Conservation (phyloP, 2,888 invertebrate genomes). For the Pandemis cinnamomeana region DNA sequence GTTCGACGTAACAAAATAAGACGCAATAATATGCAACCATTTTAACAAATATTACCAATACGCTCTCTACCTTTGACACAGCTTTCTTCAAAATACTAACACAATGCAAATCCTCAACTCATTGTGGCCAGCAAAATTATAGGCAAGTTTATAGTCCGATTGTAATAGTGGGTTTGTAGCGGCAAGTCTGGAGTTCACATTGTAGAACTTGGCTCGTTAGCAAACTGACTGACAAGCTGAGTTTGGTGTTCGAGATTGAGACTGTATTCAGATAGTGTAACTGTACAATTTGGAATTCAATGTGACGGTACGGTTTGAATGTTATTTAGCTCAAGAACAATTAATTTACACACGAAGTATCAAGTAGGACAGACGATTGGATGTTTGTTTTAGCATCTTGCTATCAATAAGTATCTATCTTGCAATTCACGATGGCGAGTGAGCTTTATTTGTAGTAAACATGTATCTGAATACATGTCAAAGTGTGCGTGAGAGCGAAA, state of each 20-base stretch:
- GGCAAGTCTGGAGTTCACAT: slow-evolving; percentile 21
- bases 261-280: slow-evolving; percentile 18
- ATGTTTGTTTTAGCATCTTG: too few relatives aligned
- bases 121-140: background rate
- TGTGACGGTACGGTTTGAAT: background rate
- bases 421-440: too few relatives aligned
- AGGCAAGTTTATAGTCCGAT: background rate
- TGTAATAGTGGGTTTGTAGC: slow-evolving; percentile 15
- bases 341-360: too few relatives aligned
- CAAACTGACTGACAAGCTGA: slow-evolving; percentile 21
- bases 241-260: slow-evolving; percentile 25
- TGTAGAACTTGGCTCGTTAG: slow-evolving; percentile 38
- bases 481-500: too few relatives aligned
- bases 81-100: background rate
- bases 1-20: too few relatives aligned
- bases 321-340: too few relatives aligned
- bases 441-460: too few relatives aligned
- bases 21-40: too few relatives aligned
- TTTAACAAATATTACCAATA: too few relatives aligned
- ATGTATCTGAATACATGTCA: too few relatives aligned
- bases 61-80: background rate
- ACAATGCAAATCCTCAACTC: background rate
- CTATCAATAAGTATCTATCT: too few relatives aligned
- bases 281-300: slow-evolving; percentile 10
- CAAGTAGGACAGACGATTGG: too few relatives aligned